Base-by-base conservation (phyloP, 1,140 invertebrate species). In the Achroia grisella region DNA sequence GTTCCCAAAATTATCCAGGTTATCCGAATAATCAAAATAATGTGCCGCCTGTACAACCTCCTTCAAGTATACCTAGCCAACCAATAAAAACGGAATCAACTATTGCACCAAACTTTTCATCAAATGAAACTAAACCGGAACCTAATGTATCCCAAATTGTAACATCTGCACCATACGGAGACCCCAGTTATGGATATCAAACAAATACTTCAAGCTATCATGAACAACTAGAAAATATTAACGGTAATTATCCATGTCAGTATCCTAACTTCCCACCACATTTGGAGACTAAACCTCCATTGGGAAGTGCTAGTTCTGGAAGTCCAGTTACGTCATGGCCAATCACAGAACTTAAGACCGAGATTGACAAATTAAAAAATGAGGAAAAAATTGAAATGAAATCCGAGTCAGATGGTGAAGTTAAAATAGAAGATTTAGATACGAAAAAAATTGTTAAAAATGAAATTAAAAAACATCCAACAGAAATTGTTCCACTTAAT, bases 381-480 rank as follows among this genome's bases (percentile, higher is more conserved):
- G 79, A 82, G 61, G 75, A 86, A 12, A 88, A 87, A 72, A 47
- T 59, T 6, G 86, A 85, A 61, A 66, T 78, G 9, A 87, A 87
- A 59, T 82, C 81, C 10, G 86, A 87, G 66, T 87, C 86, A 0
- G 86, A 87, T 39, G 80, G 76, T 3, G 86, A 87, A 61, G 74
- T 87, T 1, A 87, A 89, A 68, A 89, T 89, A 27, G 88, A 87
- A 48, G 88, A 89, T 65, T 84, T 89, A 44, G 88, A 89, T 55
- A 89, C 89, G 1, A 89, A 89, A 55, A 88, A 87, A 68, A 88
- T 89, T 36, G 88, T 89, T 11, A 87, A 88, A 45, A 83, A 89
- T 39, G 87, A 88, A 47, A 62, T 64, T 23, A 82, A 77, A 51
- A 84, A 77, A 37, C 15, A 12, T 2, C 13, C 10, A n/a, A 37